Conservation (phyloP, 1,140 invertebrate species). For the Drosophila auraria region DNA sequence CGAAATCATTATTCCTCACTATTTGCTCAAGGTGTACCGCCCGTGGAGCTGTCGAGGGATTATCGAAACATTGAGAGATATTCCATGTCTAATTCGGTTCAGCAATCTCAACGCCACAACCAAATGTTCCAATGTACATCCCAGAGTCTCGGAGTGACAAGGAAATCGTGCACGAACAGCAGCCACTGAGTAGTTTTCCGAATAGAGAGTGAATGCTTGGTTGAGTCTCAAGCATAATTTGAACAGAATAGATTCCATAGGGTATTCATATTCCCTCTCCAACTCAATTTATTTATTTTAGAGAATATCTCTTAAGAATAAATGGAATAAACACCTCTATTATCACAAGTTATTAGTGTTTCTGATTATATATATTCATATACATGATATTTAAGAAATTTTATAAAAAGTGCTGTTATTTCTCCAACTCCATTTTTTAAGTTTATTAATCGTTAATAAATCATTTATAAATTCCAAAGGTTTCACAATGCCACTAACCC, state of each 20-base stretch:
- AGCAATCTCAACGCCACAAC: slow-evolving; percentile 2
- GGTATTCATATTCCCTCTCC: neutral
- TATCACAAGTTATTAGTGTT: too few relatives aligned
- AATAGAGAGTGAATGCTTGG: neutral
- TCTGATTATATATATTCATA: too few relatives aligned
- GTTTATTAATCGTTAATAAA: neutral
- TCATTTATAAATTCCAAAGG: neutral
- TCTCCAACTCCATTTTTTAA: too few relatives aligned
- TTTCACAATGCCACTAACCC: neutral
- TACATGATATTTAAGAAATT: too few relatives aligned
- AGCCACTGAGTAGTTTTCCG: neutral
- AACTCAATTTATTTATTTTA: neutral
- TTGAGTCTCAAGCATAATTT: neutral
- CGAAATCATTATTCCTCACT: slow-evolving; percentile 56
- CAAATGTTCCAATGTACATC: slow-evolving; percentile 7
- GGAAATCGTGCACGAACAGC: neutral
- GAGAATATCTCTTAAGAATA: neutral
- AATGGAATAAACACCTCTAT: too few relatives aligned
- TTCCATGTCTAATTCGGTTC: slow-evolving; percentile 27
- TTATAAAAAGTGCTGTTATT: too few relatives aligned
- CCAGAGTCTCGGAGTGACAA: neutral
- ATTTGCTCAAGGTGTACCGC: slow-evolving; percentile 50
- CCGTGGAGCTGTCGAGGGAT: slow-evolving; percentile 2
- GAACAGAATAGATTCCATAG: neutral
- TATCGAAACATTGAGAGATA: slow-evolving; percentile 18